A percentile compares a stretch with the other conserved stretches of the same genome.
Conservation (phyloP, 2,888 invertebrate genomes). For the Fragum whitleyi region DNA sequence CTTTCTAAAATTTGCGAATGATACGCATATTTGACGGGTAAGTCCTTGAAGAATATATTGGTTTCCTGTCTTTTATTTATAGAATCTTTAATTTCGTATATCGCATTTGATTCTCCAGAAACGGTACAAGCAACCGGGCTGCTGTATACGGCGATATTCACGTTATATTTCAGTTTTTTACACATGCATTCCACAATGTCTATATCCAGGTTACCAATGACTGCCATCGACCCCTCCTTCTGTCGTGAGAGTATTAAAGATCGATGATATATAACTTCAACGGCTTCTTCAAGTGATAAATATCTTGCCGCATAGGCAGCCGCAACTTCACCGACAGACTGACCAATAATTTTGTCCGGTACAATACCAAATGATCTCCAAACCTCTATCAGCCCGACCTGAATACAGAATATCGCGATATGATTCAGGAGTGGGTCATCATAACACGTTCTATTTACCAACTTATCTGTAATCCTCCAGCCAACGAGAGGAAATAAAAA, state of each 20-base stretch:
- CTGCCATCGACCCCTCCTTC: constrained; percentile 69
- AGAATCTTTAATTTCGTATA: constrained; percentile 9
- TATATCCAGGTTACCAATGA: constrained; percentile 56
- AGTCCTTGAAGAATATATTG: not conserved
- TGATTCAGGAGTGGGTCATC: constrained; percentile 68
- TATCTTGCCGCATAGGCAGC: constrained; percentile 68
- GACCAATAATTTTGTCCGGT: constrained; percentile 69
- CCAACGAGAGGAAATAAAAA: constrained; percentile 48
- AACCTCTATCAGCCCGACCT: constrained; percentile 62
- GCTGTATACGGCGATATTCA: constrained; percentile 67
- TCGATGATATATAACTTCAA: constrained; percentile 69
- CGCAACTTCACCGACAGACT: constrained; percentile 76
- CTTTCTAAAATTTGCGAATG: constrained; percentile 70
- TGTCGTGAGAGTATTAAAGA: constrained; percentile 57
- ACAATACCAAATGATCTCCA: constrained; percentile 64
- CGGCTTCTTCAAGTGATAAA: constrained; percentile 66
- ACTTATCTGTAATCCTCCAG: constrained; percentile 34
- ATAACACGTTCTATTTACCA: constrained; percentile 35
- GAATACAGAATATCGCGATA: constrained; percentile 72
- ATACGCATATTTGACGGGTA: constrained; percentile 70
- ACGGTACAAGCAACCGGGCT: constrained; percentile 69
- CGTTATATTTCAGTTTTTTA: constrained; percentile 31
- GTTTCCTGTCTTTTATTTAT: not conserved
- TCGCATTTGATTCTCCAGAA: constrained; percentile 65
- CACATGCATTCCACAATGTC: constrained; percentile 49